phyloP scores from a whole-genome alignment of 1,140 invertebrate species.

The Ridgeia piscesae region DNA sequence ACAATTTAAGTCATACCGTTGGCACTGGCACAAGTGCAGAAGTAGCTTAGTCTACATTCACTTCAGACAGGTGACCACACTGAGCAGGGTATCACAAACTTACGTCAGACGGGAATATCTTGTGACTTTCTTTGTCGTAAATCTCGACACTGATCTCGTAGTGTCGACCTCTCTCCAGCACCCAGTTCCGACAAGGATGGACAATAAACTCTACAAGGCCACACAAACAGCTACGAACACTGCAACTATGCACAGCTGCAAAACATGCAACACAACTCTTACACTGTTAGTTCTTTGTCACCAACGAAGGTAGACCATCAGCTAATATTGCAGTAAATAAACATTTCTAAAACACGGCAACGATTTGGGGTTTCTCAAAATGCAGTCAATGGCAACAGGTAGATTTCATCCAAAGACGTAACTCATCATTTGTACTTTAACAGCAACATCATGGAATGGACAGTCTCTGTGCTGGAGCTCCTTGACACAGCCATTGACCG shows the following conservation, averaged over 20 bases:
- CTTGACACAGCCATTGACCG: too few species aligned
- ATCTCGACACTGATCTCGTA: slow-evolving; percentile 76
- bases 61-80: neutral
- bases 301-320: too few species aligned
- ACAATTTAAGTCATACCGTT: neutral
- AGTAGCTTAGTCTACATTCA: neutral
- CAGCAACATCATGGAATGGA: too few species aligned
- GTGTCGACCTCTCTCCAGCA: slow-evolving; percentile 67
- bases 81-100: slow-evolving; percentile 29
- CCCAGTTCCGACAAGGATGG: slow-evolving; percentile 73
- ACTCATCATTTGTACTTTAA: too few species aligned
- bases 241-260: neutral
- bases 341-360: too few species aligned
- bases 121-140: slow-evolving; percentile 67
- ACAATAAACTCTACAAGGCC: slow-evolving; percentile 49
- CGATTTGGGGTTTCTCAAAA: too few species aligned
- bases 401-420: too few species aligned
- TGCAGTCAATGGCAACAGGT: too few species aligned
- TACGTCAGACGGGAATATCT: slow-evolving; percentile 58
- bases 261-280: neutral
- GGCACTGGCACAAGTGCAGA: neutral
- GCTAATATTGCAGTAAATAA: too few species aligned
- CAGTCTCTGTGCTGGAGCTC: too few species aligned
- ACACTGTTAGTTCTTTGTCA: too few species aligned
- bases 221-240: neutral